Percentiles rank a stretch among this genome's conserved stretches.
Conservation (phyloP, 2,797 vertebrate genomes). For the Periparus ater region DNA sequence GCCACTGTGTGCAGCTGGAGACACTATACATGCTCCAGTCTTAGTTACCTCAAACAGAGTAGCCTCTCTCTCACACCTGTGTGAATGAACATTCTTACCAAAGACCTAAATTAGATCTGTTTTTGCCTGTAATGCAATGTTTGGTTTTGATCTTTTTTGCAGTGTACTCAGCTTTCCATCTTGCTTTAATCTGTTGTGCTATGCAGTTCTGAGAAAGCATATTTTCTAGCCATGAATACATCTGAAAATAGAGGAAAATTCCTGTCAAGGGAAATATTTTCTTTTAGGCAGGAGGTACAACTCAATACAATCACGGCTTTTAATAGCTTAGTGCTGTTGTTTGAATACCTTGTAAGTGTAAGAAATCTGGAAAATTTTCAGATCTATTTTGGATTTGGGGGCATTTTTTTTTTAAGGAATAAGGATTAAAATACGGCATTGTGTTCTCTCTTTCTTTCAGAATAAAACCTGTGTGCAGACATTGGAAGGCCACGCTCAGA, state of each 20-base stretch:
- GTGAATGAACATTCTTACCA: background rate
- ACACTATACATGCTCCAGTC: background rate
- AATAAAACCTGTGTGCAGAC: slow-evolving; percentile 99
- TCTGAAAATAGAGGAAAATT: background rate
- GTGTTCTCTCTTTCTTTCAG: slow-evolving; percentile 67
- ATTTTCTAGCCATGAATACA: background rate
- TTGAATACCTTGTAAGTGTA: background rate
- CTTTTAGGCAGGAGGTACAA: background rate
- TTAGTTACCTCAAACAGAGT: background rate
- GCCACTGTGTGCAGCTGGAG: background rate
- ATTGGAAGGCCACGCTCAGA: slow-evolving; percentile 95
- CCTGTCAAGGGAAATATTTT: background rate
- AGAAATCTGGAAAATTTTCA: background rate
- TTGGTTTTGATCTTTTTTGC: background rate
- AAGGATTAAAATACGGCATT: background rate
- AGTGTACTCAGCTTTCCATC: background rate
- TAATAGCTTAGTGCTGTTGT: background rate
- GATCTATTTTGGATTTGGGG: background rate
- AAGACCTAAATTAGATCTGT: background rate
- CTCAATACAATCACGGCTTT: background rate
- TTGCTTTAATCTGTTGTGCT: background rate
- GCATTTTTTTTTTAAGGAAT: background rate
- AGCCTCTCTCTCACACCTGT: background rate
- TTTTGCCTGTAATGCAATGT: background rate
- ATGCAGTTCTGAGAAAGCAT: accelerated